Conservation (phyloP, 1,140 invertebrate genomes). For the Augochlora pura region DNA sequence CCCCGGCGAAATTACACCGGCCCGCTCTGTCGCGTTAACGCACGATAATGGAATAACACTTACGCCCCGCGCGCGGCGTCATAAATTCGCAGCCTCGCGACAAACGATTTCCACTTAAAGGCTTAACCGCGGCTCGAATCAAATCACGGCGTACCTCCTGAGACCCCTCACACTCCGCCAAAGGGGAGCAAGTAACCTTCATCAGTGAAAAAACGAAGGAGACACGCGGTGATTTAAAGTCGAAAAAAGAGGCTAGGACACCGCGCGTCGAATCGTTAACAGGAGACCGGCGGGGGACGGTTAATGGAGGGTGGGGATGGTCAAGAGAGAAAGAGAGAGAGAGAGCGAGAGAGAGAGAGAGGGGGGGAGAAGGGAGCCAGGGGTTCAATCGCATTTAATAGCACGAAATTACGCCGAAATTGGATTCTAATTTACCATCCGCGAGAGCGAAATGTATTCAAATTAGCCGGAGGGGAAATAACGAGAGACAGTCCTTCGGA, state of each 20-base stretch:
- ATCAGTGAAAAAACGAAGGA: not conserved
- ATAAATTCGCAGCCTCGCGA: no score
- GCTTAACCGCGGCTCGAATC: not conserved
- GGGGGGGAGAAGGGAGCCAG: not conserved
- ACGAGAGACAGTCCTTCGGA: conserved; percentile 70
- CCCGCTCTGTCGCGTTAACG: no score
- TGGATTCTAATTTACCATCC: conserved; percentile 79
- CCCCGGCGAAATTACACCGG: no score
- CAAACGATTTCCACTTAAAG: no score
- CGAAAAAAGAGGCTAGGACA: not conserved
- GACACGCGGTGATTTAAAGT: not conserved
- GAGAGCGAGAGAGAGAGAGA: conserved; percentile 9
- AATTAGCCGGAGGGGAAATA: conserved; percentile 76
- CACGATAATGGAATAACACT: no score
- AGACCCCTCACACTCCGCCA: no score
- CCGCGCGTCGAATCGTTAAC: conserved; percentile 32
- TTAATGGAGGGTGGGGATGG: conserved; percentile 8
- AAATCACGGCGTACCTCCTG: not conserved
- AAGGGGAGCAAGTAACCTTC: no score
- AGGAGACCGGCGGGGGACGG: not conserved
- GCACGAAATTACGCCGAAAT: conserved; percentile 79
- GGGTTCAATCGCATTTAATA: conserved; percentile 77
- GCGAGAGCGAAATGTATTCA: conserved; percentile 77
- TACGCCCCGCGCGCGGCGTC: no score
- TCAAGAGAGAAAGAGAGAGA: not conserved